phyloP scores from a whole-genome alignment of 2,797 vertebrate species.

The Pempheris klunzingeri region DNA sequence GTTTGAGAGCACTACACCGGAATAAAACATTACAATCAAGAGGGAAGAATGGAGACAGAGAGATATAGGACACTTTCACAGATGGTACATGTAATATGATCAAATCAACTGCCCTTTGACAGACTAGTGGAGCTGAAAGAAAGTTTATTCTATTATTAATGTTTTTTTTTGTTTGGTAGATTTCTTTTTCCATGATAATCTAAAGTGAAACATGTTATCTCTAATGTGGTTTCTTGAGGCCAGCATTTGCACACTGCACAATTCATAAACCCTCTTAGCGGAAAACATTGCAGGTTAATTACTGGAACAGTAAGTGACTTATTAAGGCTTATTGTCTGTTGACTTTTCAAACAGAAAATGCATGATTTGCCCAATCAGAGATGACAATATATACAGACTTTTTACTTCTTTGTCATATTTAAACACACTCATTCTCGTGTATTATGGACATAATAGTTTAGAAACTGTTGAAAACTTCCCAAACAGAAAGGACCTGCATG shows the following conservation, averaged over 20 bases:
- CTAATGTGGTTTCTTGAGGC: background rate
- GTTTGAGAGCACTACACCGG: slow-evolving; percentile 13
- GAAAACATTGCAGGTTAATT: background rate
- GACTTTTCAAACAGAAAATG: background rate
- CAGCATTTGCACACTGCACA: background rate
- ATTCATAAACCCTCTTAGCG: background rate
- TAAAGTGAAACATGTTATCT: background rate
- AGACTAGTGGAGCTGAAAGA: background rate
- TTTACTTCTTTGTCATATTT: background rate
- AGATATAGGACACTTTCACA: background rate
- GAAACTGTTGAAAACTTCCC: background rate
- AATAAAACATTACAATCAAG: slow-evolving; percentile 4
- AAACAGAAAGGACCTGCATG: background rate
- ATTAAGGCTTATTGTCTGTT: background rate
- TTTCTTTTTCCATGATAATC: slow-evolving; percentile 5
- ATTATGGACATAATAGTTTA: background rate
- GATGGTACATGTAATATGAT: background rate
- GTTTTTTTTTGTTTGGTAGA: background rate
- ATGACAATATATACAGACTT: background rate
- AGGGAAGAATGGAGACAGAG: background rate
- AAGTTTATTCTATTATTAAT: background rate
- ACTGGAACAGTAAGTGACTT: background rate
- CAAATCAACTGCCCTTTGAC: slow-evolving; percentile 1
- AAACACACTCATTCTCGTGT: background rate
- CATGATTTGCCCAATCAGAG: background rate